Evolutionary conservation across 2,797 vertebrate genomes (phyloP).

Genomic region (Petrocephalus sullivani): DNA sequence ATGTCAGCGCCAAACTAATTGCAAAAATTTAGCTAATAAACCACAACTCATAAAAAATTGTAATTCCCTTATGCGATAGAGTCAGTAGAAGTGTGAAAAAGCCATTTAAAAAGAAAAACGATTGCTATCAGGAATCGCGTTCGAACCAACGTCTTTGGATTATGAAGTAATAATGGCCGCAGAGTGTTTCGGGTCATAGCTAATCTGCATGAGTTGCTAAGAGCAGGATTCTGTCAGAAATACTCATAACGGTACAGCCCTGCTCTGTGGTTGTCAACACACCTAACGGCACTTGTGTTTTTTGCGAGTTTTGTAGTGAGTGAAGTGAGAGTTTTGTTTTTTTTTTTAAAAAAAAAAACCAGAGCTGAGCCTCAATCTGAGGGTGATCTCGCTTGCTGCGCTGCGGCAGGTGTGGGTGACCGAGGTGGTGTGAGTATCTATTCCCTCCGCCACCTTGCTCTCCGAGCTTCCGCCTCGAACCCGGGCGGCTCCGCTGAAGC

Average conservation of each 20-base stretch:
- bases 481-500: not conserved
- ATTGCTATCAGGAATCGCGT: not conserved
- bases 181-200: not conserved
- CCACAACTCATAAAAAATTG: not conserved
- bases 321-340: conserved; percentile 18
- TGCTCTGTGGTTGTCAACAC: conserved; percentile 24
- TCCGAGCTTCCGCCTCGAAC: conserved; percentile 12
- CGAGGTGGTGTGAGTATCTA: conserved; percentile 51
- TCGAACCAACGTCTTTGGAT: not conserved
- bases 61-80: not conserved
- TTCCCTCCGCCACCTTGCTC: not conserved
- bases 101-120: not conserved
- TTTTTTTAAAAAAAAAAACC: conserved; percentile 20
- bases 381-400: conserved; percentile 38
- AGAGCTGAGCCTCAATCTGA: conserved; percentile 25
- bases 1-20: not conserved
- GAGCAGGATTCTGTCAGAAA: not conserved
- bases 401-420: conserved; percentile 56
- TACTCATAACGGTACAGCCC: not conserved
- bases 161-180: not conserved
- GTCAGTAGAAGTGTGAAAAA: not conserved
- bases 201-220: not conserved
- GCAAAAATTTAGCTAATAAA: not conserved
- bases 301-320: conserved; percentile 13
- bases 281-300: conserved; percentile 6